Evolutionary conservation across 2,113 vertebrate genomes (phyloP).

Genomic region (Oplegnathus fasciatus): DNA sequence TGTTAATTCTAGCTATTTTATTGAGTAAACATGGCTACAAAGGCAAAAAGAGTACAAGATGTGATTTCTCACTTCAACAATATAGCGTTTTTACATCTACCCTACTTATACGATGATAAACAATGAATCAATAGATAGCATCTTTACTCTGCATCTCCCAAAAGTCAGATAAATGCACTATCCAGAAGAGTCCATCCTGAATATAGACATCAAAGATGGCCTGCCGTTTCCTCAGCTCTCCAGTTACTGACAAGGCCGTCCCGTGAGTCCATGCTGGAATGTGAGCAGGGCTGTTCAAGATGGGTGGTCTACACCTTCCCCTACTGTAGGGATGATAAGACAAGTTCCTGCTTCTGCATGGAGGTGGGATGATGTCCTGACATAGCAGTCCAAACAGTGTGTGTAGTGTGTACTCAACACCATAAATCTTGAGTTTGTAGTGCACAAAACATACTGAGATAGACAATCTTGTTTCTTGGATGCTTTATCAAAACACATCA

Average conservation of each 20-base stretch:
- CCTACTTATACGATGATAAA: neutral
- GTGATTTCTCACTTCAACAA: neutral
- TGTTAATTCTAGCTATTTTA: neutral
- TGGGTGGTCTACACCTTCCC: slow-evolving; percentile 60
- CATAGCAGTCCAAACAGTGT: neutral
- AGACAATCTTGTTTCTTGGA: neutral
- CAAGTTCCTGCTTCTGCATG: slow-evolving; percentile 7
- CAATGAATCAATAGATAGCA: neutral
- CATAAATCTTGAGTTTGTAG: neutral
- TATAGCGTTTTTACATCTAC: neutral
- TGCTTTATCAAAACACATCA: neutral
- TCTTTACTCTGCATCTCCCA: neutral
- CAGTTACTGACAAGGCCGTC: slow-evolving; percentile 58
- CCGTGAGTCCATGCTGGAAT: slow-evolving; percentile 65
- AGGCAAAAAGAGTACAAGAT: neutral
- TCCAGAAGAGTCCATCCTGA: slow-evolving; percentile 38
- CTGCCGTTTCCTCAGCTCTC: slow-evolving; percentile 55
- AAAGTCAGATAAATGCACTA: slow-evolving; percentile 8
- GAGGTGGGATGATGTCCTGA: neutral
- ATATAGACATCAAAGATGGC: slow-evolving; percentile 72
- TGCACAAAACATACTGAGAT: neutral
- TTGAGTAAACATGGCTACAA: neutral
- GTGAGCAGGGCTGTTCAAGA: slow-evolving; percentile 37
- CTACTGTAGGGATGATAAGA: slow-evolving; percentile 6
- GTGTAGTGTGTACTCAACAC: neutral